Percentiles rank a stretch among this genome's conserved stretches.
Evolutionary conservation across 1,140 invertebrate genomes (phyloP).

Genomic region (Helicorthomorpha holstii): DNA sequence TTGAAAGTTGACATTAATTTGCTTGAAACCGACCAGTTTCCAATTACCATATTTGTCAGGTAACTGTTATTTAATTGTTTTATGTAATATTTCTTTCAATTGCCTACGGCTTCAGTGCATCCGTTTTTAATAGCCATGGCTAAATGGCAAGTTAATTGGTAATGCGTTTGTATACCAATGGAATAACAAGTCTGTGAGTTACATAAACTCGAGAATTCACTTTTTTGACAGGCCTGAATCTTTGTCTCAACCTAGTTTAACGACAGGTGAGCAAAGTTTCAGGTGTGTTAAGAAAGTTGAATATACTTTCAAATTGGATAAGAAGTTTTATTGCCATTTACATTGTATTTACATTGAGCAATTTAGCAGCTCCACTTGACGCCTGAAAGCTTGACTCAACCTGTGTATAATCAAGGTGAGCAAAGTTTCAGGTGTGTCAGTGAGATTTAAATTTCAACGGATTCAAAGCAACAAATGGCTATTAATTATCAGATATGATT

Average conservation of each 20-base stretch:
- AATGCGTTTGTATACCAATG: not conserved
- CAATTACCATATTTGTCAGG: no score
- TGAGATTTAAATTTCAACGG: constrained; percentile 1
- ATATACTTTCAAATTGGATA: not conserved
- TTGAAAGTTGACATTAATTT: no score
- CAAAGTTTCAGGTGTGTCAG: constrained; percentile 19
- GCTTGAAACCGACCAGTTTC: no score
- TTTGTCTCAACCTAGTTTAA: constrained; percentile 16
- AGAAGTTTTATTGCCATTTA: not conserved
- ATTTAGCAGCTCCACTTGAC: constrained; percentile 10
- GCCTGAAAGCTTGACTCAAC: constrained; percentile 22
- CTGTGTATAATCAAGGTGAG: constrained; percentile 16
- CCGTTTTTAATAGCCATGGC: no score
- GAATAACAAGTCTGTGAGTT: not conserved
- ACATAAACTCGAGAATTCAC: not conserved
- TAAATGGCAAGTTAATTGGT: no score
- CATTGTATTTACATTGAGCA: constrained; percentile 1
- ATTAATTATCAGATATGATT: not conserved
- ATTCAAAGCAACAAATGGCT: not conserved
- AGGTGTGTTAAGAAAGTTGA: constrained; percentile 14
- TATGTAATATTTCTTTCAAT: no score
- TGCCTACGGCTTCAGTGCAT: no score
- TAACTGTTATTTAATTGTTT: no score
- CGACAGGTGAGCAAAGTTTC: constrained; percentile 19
- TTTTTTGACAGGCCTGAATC: constrained; percentile 16